Conservation (phyloP, 2,888 invertebrate genomes). For the Leptinotarsa haldemani region DNA sequence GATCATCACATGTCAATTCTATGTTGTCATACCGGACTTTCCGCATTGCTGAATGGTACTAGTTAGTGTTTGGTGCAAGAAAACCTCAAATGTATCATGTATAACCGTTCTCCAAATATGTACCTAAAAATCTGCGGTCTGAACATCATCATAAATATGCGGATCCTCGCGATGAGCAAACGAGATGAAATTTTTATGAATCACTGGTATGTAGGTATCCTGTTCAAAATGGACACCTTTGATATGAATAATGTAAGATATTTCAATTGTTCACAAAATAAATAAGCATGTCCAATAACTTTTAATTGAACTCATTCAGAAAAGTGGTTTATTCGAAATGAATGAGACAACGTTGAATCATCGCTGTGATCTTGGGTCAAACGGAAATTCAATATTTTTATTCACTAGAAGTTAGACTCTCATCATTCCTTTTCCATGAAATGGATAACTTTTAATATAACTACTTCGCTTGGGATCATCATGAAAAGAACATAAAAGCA, state of each 20-base stretch:
- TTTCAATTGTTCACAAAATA: slow-evolving; percentile 4
- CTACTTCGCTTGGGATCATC: too few relatives aligned
- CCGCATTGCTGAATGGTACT: background rate
- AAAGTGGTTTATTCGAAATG: background rate
- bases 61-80: background rate
- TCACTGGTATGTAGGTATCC: slow-evolving; percentile 8
- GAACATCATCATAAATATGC: slow-evolving; percentile 16
- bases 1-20: background rate
- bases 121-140: slow-evolving; percentile 13
- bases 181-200: slow-evolving; percentile 19
- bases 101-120: slow-evolving; percentile 19
- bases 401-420: background rate
- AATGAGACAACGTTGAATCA: too few relatives aligned
- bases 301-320: background rate
- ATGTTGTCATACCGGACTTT: slow-evolving; percentile 4
- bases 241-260: slow-evolving; percentile 2
- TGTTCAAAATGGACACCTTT: slow-evolving; percentile 1
- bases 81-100: background rate
- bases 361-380: background rate
- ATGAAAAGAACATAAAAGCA: too few relatives aligned
- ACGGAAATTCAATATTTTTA: background rate
- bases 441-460: too few relatives aligned
- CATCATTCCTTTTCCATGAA: too few relatives aligned
- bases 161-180: slow-evolving; percentile 12
- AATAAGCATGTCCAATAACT: background rate